These are phyloP conservation scores for Malurus cyaneus DNA, from an alignment of 2,113 vertebrate genomes.

Conservation along the genomic window DNA sequence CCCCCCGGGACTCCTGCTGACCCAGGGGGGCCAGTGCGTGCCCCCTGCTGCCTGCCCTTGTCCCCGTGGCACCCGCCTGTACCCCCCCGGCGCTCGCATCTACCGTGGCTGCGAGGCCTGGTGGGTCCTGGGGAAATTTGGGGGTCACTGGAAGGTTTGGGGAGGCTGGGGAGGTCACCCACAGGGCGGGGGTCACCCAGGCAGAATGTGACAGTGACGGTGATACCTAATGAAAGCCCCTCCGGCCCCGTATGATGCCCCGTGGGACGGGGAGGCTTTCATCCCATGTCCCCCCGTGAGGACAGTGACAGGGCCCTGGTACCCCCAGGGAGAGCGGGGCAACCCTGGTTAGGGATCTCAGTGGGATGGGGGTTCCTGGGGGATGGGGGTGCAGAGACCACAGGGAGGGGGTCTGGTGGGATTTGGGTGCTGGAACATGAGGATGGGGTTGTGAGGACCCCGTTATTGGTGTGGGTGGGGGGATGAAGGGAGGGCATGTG, in stretches of 20 bases:
- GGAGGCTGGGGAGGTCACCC: neutral
- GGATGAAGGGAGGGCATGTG: too few species aligned
- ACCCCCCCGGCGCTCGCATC: neutral
- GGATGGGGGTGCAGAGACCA: neutral
- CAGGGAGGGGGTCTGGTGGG: neutral
- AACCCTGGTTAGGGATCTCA: neutral
- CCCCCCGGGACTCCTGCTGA: conserved; percentile 78
- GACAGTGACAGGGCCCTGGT: neutral
- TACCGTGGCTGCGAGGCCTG: neutral
- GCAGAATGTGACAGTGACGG: neutral
- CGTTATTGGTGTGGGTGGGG: neutral
- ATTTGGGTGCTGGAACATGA: neutral
- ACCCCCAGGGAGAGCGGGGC: neutral
- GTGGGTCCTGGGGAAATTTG: neutral
- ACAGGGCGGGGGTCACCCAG: neutral
- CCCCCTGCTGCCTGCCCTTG: neutral
- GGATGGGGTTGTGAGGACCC: neutral
- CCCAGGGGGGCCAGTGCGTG: conserved; percentile 82
- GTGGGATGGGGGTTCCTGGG: neutral
- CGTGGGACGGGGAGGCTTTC: neutral
- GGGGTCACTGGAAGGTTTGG: neutral
- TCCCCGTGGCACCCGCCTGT: neutral
- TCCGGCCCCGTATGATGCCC: neutral
- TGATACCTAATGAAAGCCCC: neutral
- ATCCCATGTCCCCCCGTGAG: neutral